These are phyloP conservation scores for Phaonia tiefii DNA, from an alignment of 2,888 invertebrate genomes.

Conservation along the genomic window DNA sequence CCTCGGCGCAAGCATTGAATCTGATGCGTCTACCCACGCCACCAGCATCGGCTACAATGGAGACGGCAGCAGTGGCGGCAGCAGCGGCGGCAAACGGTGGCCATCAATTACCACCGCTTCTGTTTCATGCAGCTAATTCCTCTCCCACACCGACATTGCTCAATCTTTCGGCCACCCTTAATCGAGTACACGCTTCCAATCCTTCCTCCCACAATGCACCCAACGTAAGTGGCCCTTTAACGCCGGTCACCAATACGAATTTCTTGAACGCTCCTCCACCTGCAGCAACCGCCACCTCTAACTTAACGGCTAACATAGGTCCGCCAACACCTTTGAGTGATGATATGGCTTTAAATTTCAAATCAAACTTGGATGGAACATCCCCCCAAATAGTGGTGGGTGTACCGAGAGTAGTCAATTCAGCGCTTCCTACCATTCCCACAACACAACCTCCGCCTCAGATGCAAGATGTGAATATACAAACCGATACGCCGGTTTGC, in stretches of 20 bases:
- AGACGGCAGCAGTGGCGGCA: constrained; percentile 68
- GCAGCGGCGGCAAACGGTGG: constrained; percentile 39
- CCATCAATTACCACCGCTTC: constrained; percentile 69
- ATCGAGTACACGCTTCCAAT: constrained; percentile 54
- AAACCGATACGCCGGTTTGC: constrained; percentile 87
- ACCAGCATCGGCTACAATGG: constrained; percentile 76
- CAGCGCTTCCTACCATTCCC: constrained; percentile 48
- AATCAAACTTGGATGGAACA: constrained; percentile 57
- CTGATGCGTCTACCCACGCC: constrained; percentile 77
- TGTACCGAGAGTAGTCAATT: constrained; percentile 64
- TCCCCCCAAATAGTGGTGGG: constrained; percentile 69
- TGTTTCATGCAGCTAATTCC: constrained; percentile 71
- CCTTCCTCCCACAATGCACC: constrained; percentile 64
- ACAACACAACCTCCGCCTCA: constrained; percentile 78
- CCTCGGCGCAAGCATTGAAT: constrained; percentile 74
- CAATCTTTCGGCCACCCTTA: constrained; percentile 68
- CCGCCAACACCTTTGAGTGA: constrained; percentile 73
- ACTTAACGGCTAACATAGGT: constrained; percentile 60
- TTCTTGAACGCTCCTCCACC: constrained; percentile 61
- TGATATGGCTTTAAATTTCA: constrained; percentile 57
- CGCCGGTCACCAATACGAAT: constrained; percentile 31
- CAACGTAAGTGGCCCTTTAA: constrained; percentile 63
- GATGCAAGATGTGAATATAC: constrained; percentile 92
- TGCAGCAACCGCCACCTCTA: constrained; percentile 68
- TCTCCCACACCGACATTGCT: constrained; percentile 68